These are phyloP conservation scores for Penaeus chinensis DNA, from an alignment of 1,140 invertebrate genomes.

Conservation along the genomic window DNA sequence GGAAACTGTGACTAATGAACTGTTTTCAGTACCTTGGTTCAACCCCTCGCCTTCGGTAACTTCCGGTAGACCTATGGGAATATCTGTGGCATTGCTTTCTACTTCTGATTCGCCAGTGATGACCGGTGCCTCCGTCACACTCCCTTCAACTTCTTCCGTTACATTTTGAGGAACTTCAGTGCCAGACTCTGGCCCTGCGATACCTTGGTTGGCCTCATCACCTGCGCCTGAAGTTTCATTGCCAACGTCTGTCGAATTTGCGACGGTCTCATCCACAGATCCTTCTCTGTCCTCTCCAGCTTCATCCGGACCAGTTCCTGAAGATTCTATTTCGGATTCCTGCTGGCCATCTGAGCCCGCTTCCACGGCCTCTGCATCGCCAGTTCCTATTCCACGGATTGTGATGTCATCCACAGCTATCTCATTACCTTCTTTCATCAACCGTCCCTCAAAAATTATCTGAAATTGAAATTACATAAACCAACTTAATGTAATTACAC, in stretches of 20 bases:
- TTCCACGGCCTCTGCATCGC: neutral
- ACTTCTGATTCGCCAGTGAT: too few relatives aligned
- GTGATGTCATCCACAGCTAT: slow-evolving; percentile 44
- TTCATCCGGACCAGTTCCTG: neutral
- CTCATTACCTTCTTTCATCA: slow-evolving; percentile 34
- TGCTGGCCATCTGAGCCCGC: neutral
- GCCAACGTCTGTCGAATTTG: neutral
- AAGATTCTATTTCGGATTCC: neutral
- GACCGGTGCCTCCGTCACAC: too few relatives aligned
- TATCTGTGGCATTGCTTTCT: too few relatives aligned
- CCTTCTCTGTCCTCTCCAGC: neutral
- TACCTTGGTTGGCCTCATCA: neutral
- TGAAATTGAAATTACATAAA: slow-evolving; percentile 9
- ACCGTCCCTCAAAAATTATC: slow-evolving; percentile 42
- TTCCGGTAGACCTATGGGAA: too few relatives aligned
- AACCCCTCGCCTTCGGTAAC: too few relatives aligned
- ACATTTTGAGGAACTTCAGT: neutral
- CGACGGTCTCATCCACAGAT: neutral
- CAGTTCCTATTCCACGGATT: slow-evolving; percentile 1
- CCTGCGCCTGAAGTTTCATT: neutral
- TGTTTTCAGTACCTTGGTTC: too few relatives aligned
- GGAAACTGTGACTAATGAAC: neutral
- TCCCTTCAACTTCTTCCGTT: too few relatives aligned
- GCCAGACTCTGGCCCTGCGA: neutral
- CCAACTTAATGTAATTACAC: too few relatives aligned